Evolutionary conservation across 2,113 vertebrate genomes (phyloP).

Genomic region (Terrapene triunguis): DNA sequence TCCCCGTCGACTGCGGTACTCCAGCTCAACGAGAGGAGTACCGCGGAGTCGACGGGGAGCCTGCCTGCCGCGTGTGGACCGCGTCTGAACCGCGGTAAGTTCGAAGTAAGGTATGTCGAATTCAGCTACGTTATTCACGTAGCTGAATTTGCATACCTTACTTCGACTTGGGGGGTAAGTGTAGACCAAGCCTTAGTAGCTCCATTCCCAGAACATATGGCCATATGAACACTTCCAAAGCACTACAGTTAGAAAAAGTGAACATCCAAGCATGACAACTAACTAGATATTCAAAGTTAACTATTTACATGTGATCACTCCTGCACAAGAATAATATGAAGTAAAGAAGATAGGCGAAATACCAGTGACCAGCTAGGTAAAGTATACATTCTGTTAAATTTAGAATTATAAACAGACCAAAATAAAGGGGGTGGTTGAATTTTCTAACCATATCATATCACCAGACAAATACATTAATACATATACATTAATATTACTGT

Average conservation of each 20-base stretch:
- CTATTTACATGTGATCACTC: not conserved
- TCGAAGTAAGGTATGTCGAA: no score
- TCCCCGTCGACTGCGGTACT: no score
- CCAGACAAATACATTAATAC: not conserved
- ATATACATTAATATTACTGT: not conserved
- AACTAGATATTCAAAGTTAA: not conserved
- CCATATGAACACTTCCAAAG: not conserved
- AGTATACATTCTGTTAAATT: not conserved
- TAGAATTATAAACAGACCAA: not conserved
- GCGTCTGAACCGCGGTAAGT: no score
- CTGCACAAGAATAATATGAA: not conserved
- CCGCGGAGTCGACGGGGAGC: no score
- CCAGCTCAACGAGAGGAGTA: no score
- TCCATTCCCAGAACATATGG: not conserved
- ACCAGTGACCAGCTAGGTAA: not conserved
- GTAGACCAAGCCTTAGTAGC: no score
- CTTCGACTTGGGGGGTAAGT: no score
- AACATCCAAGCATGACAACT: rapidly evolving
- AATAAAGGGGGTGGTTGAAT: not conserved
- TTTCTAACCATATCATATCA: not conserved
- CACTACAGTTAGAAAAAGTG: not conserved
- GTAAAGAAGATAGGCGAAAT: not conserved
- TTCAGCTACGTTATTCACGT: no score
- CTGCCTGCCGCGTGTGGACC: no score
- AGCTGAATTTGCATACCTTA: no score